These are phyloP conservation scores for Gryllus bimaculatus DNA, from an alignment of 1,140 invertebrate species.

Conservation along the genomic window DNA sequence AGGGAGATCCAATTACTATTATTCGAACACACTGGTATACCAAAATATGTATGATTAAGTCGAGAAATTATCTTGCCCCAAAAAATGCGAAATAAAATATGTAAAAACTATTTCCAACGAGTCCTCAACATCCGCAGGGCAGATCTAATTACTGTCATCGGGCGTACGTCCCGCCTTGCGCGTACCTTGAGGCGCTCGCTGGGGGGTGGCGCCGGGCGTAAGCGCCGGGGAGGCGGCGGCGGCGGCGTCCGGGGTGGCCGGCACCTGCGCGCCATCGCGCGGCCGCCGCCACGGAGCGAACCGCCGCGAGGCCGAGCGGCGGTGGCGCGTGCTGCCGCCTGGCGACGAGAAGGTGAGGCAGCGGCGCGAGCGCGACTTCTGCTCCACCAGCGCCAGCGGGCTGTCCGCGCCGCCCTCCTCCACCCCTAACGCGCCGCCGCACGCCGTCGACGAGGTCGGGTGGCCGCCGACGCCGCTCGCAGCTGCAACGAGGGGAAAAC, in stretches of 20 bases:
- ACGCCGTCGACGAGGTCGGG: background rate
- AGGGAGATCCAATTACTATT: no score
- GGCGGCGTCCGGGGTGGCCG: background rate
- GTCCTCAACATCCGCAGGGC: no score
- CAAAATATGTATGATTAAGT: no score
- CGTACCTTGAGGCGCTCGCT: background rate
- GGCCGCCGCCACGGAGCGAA: background rate
- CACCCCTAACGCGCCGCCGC: no score
- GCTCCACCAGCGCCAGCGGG: conserved; percentile 25
- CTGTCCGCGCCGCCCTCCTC: conserved; percentile 12
- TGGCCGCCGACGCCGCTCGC: background rate
- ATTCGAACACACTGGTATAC: no score
- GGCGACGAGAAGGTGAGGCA: conserved; percentile 29
- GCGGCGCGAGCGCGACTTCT: conserved; percentile 26
- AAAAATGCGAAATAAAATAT: no score
- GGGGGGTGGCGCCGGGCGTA: background rate
- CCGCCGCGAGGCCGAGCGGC: background rate
- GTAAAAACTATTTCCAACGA: no score
- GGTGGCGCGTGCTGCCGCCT: conserved; percentile 4
- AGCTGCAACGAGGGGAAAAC: background rate
- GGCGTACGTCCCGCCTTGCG: background rate
- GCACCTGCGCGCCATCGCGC: background rate
- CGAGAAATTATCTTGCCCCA: no score
- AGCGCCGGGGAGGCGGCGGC: no score
- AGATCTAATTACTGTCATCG: no score